phyloP scores from a whole-genome alignment of 1,140 invertebrate genomes.

The Dreissena polymorpha region DNA sequence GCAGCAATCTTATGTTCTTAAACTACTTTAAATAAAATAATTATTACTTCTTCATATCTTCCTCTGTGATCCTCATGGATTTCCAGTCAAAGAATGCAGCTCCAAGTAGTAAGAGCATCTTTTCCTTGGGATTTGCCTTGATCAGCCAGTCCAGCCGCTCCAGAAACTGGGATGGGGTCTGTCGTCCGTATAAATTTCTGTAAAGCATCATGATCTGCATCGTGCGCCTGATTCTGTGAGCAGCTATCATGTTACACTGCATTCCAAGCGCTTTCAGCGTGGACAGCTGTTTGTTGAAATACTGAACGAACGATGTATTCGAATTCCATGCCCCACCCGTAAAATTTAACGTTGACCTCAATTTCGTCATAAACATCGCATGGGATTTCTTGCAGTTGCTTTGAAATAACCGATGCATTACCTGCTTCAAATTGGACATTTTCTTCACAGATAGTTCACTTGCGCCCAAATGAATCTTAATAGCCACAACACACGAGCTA shows the following conservation, averaged over 20 bases:
- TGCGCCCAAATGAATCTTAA: too few species aligned
- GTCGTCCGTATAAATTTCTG: constrained; percentile 27
- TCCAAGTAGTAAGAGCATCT: constrained; percentile 27
- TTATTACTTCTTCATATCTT: constrained; percentile 33
- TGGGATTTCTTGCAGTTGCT: neutral
- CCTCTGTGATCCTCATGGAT: constrained; percentile 22
- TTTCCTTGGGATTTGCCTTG: constrained; percentile 17
- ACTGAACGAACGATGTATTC: constrained; percentile 19
- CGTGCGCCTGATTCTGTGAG: constrained; percentile 28
- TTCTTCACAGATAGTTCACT: too few species aligned
- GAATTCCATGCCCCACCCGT: constrained; percentile 41
- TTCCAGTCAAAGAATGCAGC: constrained; percentile 52
- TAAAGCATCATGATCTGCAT: constrained; percentile 33
- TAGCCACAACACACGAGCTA: too few species aligned
- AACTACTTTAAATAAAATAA: too few species aligned
- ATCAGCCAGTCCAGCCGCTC: constrained; percentile 18
- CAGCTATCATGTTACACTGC: constrained; percentile 38
- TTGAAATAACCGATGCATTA: constrained; percentile 19
- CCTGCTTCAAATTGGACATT: constrained; percentile 33
- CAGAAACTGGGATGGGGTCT: constrained; percentile 15
- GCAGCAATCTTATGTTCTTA: too few species aligned
- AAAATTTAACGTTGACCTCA: neutral
- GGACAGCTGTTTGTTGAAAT: constrained; percentile 39
- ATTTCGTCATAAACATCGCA: constrained; percentile 8
- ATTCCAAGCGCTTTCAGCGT: constrained; percentile 1